Evolutionary conservation across 1,140 invertebrate genomes (phyloP).

Genomic region (Hyposmocoma kahamanoa): DNA sequence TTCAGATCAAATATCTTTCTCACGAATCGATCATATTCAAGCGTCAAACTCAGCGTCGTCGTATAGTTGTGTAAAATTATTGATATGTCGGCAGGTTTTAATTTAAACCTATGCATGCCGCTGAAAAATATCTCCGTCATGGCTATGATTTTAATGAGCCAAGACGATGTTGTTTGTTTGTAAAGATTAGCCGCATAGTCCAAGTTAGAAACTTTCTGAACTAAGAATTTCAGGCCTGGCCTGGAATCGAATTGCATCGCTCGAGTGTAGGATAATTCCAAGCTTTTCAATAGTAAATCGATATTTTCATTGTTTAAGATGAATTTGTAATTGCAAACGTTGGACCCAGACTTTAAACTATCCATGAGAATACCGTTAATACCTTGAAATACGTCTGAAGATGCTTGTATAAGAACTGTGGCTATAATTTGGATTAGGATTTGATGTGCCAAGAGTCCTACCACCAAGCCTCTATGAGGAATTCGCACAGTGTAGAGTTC

Average conservation of each 20-base stretch:
- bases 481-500: conserved; percentile 88
- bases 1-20: conserved; percentile 75
- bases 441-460: conserved; percentile 92
- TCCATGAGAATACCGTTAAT: conserved; percentile 75
- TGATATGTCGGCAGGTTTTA: conserved; percentile 78
- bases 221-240: conserved; percentile 92
- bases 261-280: conserved; percentile 86
- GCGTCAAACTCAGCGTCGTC: conserved; percentile 67
- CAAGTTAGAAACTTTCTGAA: conserved; percentile 93
- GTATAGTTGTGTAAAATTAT: conserved; percentile 77
- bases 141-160: conserved; percentile 91
- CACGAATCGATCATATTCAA: conserved; percentile 75
- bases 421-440: conserved; percentile 93
- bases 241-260: conserved; percentile 90
- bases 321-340: conserved; percentile 70
- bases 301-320: conserved; percentile 75
- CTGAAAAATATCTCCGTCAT: conserved; percentile 86
- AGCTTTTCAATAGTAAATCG: conserved; percentile 82
- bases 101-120: conserved; percentile 76
- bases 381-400: conserved; percentile 76
- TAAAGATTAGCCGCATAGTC: conserved; percentile 93
- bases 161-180: conserved; percentile 92
- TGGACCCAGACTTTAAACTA: conserved; percentile 73
- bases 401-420: conserved; percentile 82
- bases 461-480: conserved; percentile 88